phyloP scores from a whole-genome alignment of 2,113 vertebrate species.

The Naja naja region DNA sequence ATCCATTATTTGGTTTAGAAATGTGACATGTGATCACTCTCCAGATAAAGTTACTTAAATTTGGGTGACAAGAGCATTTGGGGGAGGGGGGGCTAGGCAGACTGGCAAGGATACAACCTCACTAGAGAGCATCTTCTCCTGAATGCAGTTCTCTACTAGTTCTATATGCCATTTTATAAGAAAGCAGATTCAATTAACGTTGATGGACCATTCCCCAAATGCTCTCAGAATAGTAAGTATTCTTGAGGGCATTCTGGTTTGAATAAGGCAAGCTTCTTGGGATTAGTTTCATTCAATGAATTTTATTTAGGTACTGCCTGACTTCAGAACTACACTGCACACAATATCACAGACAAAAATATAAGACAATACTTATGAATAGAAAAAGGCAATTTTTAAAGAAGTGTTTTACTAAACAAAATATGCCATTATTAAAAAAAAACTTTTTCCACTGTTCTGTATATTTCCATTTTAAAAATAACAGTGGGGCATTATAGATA shows the following conservation, averaged over 20 bases:
- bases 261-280: neutral
- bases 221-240: neutral
- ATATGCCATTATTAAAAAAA: no score
- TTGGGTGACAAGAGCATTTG: neutral
- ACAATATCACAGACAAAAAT: neutral
- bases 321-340: neutral
- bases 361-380: neutral
- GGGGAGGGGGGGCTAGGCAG: neutral
- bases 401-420: neutral
- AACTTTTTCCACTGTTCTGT: neutral
- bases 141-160: neutral
- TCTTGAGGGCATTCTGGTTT: neutral
- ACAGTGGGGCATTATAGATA: neutral
- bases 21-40: neutral
- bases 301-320: neutral
- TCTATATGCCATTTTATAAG: neutral
- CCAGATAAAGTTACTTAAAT: neutral
- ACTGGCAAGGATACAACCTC: neutral
- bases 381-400: neutral
- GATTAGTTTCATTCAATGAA: neutral
- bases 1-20: neutral
- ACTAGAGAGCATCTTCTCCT: neutral
- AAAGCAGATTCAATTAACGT: neutral
- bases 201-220: neutral
- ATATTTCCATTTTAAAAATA: neutral